These are phyloP conservation scores for Centrocercus urophasianus DNA, from an alignment of 2,113 vertebrate genomes.

Conservation along the genomic window DNA sequence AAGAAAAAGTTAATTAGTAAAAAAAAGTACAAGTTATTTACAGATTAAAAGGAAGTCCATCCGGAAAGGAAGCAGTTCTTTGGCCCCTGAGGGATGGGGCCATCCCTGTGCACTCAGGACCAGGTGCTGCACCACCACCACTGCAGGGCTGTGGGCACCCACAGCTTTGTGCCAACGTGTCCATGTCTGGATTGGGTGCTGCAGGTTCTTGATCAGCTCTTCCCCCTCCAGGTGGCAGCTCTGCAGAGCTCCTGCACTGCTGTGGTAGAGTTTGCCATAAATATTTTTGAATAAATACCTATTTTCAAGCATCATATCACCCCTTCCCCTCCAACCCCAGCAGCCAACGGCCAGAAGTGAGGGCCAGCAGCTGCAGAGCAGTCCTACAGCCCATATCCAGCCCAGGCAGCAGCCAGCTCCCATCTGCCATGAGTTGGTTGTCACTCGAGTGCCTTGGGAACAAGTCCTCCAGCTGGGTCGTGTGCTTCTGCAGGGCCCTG, in stretches of 20 bases:
- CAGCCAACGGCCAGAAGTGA: background rate
- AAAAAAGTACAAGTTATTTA: constrained; percentile 82
- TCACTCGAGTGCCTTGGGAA: background rate
- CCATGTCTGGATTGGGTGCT: fast-evolving
- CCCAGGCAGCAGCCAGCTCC: background rate
- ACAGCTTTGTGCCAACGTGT: background rate
- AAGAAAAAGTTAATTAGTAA: constrained; percentile 64
- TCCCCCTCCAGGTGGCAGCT: background rate
- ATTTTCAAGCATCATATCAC: background rate
- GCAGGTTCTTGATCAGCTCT: background rate
- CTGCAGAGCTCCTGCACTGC: fast-evolving
- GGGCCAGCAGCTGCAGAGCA: background rate
- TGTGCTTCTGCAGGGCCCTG: background rate
- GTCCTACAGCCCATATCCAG: background rate
- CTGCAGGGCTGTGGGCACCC: background rate
- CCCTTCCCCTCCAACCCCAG: background rate
- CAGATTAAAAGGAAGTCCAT: constrained; percentile 84
- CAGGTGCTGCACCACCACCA: background rate
- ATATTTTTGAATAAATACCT: constrained; percentile 57
- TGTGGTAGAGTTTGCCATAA: constrained; percentile 11
- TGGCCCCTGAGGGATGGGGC: constrained; percentile 71
- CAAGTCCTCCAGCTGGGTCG: background rate
- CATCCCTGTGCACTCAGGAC: background rate
- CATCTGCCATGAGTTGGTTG: fast-evolving
- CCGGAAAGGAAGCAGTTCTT: constrained; percentile 70